Conservation (phyloP, 2,797 vertebrate species). For the Sebastes matsubarae region DNA sequence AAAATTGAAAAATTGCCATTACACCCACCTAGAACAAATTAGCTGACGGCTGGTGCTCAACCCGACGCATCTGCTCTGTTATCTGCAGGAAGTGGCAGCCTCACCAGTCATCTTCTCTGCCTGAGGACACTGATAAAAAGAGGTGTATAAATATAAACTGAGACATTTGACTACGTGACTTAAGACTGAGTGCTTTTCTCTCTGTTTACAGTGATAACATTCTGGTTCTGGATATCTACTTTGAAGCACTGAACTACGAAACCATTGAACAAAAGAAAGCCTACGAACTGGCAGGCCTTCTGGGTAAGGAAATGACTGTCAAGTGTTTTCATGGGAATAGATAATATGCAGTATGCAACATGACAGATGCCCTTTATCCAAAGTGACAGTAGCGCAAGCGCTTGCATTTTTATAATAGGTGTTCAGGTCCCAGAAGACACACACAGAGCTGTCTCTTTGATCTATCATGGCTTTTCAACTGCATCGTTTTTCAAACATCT, state of each 20-base stretch:
- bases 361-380: slow-evolving; percentile 49
- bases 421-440: slow-evolving; percentile 38
- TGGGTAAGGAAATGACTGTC: slow-evolving; percentile 86
- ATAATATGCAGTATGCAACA: slow-evolving; percentile 29
- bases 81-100: slow-evolving; percentile 32
- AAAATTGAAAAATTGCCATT: background rate
- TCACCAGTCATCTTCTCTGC: slow-evolving; percentile 18
- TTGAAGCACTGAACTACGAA: slow-evolving; percentile 98
- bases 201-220: slow-evolving; percentile 92
- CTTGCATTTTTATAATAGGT: slow-evolving; percentile 46
- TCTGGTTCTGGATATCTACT: slow-evolving; percentile 98
- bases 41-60: slow-evolving; percentile 37
- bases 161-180: slow-evolving; percentile 27
- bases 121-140: slow-evolving; percentile 26
- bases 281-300: slow-evolving; percentile 95
- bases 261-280: slow-evolving; percentile 99
- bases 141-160: background rate
- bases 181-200: slow-evolving; percentile 10
- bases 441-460: slow-evolving; percentile 40
- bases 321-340: slow-evolving; percentile 25
- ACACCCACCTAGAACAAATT: slow-evolving; percentile 46
- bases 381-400: slow-evolving; percentile 47
- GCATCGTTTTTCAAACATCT: slow-evolving; percentile 1
- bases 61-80: slow-evolving; percentile 39
- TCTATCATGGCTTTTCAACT: slow-evolving; percentile 15